A percentile compares a stretch with the other conserved stretches of the same genome.
Conservation (phyloP, 2,113 vertebrate genomes). For the Acanthisitta chloris region DNA sequence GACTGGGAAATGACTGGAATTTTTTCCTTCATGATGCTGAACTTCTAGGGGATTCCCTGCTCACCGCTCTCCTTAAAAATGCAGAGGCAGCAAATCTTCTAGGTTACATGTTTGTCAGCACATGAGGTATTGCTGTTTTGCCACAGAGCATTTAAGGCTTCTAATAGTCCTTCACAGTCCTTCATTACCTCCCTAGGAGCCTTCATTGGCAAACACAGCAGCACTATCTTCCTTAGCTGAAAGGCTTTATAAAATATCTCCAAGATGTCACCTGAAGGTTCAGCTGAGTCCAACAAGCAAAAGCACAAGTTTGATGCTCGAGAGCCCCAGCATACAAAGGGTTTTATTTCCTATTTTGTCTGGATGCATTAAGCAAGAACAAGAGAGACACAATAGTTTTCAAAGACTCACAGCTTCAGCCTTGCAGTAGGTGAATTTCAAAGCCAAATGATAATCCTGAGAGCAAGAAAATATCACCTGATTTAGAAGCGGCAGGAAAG, state of each 20-base stretch:
- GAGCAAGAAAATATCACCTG: not conserved
- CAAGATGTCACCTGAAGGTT: not conserved
- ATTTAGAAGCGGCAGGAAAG: not conserved
- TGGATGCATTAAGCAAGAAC: not conserved
- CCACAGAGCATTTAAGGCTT: not conserved
- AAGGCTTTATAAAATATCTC: not conserved
- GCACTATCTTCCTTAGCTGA: not conserved
- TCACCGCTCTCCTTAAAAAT: not conserved
- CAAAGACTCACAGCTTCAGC: not conserved
- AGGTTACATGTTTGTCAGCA: not conserved
- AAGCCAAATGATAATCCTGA: not conserved
- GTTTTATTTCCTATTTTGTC: not conserved
- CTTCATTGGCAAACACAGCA: not conserved
- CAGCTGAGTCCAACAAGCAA: constrained; percentile 15
- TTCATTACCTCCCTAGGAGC: not conserved
- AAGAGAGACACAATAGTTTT: not conserved
- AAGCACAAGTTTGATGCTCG: not conserved
- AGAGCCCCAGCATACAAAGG: not conserved
- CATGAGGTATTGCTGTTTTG: not conserved
- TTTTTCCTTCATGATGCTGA: not conserved
- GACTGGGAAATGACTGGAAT: not conserved
- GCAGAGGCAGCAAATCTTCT: not conserved
- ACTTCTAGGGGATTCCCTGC: not conserved
- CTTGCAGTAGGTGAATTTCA: not conserved
- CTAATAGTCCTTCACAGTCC: not conserved